Evolutionary conservation across 2,888 invertebrate species (phyloP).

Genomic region (Drosophila meridionalis): DNA sequence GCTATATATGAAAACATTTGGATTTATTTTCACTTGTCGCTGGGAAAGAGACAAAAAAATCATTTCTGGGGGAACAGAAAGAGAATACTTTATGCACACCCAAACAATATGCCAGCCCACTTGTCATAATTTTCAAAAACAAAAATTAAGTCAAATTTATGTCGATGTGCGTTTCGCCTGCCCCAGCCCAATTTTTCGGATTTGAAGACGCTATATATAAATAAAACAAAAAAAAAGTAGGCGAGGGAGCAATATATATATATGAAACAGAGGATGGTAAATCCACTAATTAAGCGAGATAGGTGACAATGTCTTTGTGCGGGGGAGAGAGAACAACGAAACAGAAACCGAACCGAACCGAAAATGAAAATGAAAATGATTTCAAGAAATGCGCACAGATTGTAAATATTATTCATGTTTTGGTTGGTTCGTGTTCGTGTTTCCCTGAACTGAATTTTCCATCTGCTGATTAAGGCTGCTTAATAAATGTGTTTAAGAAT

Average conservation of each 20-base stretch:
- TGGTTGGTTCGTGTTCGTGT: conserved; percentile 53
- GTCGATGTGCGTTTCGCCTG: conserved; percentile 29
- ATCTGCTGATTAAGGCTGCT: conserved; percentile 45
- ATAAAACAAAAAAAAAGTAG: conserved; percentile 41
- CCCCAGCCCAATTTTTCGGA: conserved; percentile 49
- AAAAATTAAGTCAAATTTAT: conserved; percentile 74
- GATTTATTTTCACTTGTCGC: conserved; percentile 61
- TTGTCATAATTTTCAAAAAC: conserved; percentile 77
- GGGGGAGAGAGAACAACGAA: conserved; percentile 9
- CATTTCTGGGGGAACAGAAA: background rate
- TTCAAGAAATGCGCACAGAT: conserved; percentile 61
- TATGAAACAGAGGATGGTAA: conserved; percentile 51
- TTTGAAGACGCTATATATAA: conserved; percentile 67
- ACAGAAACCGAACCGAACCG: background rate
- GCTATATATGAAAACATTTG: conserved; percentile 66
- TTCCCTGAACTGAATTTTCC: conserved; percentile 33
- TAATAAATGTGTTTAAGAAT: conserved; percentile 64
- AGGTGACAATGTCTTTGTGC: conserved; percentile 68
- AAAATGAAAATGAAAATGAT: conserved; percentile 37
- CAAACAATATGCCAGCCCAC: conserved; percentile 52
- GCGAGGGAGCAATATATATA: conserved; percentile 17
- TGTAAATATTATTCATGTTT: conserved; percentile 42
- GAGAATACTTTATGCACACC: conserved; percentile 30
- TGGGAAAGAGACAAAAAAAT: conserved; percentile 5
- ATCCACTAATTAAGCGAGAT: conserved; percentile 77